Evolutionary conservation across 2,888 invertebrate species (phyloP), one percentile per base, ranked within the genome.

Genomic region (Busseola fusca): DNA sequence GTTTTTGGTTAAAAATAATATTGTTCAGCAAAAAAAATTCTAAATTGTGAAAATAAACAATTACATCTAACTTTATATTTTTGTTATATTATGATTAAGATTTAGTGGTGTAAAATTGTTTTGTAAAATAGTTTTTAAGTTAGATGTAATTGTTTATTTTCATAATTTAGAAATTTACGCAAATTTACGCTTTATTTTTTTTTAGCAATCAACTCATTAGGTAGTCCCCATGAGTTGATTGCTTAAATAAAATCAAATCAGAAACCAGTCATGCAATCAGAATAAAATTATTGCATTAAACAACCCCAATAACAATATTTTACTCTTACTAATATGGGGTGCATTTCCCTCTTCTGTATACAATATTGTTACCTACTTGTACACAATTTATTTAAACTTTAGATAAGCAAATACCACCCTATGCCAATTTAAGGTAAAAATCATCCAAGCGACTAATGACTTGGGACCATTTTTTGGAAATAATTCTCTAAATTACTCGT

Each of bases 361-460:
- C 34, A 60, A 52, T 72, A 30, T 57, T 37, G 34, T 34, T 50
- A 66, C 34, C 68, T 54, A 60, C 52, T 63, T 54, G n/a, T 37
- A 71, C 18, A n/a, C 7, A 65, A 57, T 48, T 59, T 77, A 82
- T 74, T 69, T 64, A 67, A 77, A 70, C 70, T 30, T 64, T 72
- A 76, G 75, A 78, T 71, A 76, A 76, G 60, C 57, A 66, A 63
- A 83, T 64, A 72, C 40, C 25, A 72, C 73, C 82, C 74, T 60
- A 80, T 80, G 78, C 72, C 76, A 76, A 74, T 69, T 80, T 64
- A 77, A 78, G 69, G 74, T 79, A 63, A 70, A 76, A 85, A 74
- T 74, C 76, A 84, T 18, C 64, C n/a, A 83, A 77, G 72, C 85
- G 81, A 34, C 65, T 81, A 85, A 85, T 83, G 69, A 85, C 25